Evolutionary conservation across 64 coral and sea anemone species (phyloP).

Genomic region (Actinia equina): DNA sequence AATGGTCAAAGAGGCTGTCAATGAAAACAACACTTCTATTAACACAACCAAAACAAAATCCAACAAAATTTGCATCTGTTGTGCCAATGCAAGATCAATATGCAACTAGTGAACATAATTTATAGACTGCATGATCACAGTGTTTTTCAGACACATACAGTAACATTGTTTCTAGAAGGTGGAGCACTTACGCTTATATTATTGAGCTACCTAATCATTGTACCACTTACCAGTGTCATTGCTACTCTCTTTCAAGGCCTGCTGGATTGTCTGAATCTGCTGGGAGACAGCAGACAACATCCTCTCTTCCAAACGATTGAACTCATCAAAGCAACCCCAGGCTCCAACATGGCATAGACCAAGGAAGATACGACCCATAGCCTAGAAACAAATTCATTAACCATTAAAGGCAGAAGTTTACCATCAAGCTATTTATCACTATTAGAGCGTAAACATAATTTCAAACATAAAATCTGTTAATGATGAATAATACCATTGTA

Average conservation of each 20-base stretch:
- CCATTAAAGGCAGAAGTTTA: not conserved
- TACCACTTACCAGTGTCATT: slow-evolving; percentile 63
- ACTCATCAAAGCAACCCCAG: slow-evolving; percentile 99
- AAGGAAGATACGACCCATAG: slow-evolving; percentile 97
- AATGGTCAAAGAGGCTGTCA: slow-evolving; percentile 83
- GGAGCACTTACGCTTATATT: too few species aligned
- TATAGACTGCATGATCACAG: too few species aligned
- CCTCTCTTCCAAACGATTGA: slow-evolving; percentile 94
- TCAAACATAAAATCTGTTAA: too few species aligned
- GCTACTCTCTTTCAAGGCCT: slow-evolving; percentile 74
- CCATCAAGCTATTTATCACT: too few species aligned
- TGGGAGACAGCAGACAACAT: slow-evolving; percentile 98
- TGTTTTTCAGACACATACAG: too few species aligned
- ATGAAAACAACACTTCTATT: not conserved
- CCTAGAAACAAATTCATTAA: slow-evolving; percentile 36
- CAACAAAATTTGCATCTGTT: not conserved
- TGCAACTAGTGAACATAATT: not conserved
- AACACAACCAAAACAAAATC: too few species aligned
- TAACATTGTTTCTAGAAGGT: too few species aligned
- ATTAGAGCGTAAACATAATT: too few species aligned
- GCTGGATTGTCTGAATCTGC: slow-evolving; percentile 96
- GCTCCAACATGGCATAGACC: slow-evolving; percentile 99
- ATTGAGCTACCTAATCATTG: too few species aligned
- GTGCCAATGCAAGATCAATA: too few species aligned
- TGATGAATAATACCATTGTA: too few species aligned